These are phyloP conservation scores for Sesamia nonagrioides DNA, from an alignment of 1,140 invertebrate genomes.

Conservation along the genomic window DNA sequence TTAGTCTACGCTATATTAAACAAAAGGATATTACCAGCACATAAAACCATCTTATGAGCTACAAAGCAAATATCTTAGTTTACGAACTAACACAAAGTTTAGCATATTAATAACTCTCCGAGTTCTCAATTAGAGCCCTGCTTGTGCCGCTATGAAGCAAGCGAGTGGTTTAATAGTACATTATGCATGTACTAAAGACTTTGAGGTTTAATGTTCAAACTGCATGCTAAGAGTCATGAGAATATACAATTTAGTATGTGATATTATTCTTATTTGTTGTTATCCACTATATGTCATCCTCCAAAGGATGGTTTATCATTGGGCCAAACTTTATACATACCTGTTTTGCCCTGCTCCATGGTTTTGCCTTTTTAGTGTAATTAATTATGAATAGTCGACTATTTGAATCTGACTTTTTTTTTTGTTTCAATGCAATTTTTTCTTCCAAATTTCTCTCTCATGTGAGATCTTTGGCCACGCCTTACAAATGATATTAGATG, in stretches of 20 bases:
- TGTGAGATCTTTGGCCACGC: too few species aligned
- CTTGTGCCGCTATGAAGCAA: neutral
- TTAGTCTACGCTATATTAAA: too few species aligned
- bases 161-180: conserved; percentile 9
- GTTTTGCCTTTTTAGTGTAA: too few species aligned
- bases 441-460: too few species aligned
- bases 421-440: too few species aligned
- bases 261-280: neutral
- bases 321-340: too few species aligned
- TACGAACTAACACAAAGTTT: conserved; percentile 7
- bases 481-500: too few species aligned
- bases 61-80: neutral
- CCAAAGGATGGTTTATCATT: too few species aligned
- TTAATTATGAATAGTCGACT: too few species aligned
- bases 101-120: neutral
- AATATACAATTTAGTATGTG: neutral
- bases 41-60: neutral
- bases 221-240: neutral
- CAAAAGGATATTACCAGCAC: neutral
- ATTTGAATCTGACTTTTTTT: too few species aligned
- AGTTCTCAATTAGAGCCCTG: conserved; percentile 19
- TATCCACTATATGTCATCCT: too few species aligned
- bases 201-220: neutral
- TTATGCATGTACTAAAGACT: neutral
- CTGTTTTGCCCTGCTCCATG: too few species aligned